Percentiles rank a stretch among this genome's conserved stretches.
Conservation (phyloP, 1,140 invertebrate genomes). For the Linepithema humile region DNA sequence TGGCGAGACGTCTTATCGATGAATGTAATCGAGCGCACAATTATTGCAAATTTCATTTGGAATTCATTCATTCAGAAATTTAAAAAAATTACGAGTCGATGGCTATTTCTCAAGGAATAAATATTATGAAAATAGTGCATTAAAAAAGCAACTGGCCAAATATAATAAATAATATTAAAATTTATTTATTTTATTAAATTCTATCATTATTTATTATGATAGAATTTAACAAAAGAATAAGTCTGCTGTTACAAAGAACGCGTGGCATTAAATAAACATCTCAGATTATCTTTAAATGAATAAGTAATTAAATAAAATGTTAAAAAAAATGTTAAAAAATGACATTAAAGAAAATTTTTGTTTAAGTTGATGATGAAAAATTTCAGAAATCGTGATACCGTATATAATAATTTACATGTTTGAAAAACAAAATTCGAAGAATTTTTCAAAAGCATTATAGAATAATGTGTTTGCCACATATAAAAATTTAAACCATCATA, state of each 20-base stretch:
- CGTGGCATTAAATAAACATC: background rate
- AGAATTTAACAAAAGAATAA: too few relatives aligned
- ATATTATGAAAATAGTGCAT: too few relatives aligned
- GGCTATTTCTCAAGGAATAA: background rate
- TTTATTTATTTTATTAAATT: too few relatives aligned
- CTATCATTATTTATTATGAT: too few relatives aligned
- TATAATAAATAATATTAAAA: background rate
- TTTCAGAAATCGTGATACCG: background rate
- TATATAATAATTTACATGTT: background rate
- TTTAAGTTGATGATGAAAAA: background rate
- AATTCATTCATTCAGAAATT: background rate
- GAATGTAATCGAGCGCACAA: background rate
- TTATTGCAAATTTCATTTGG: background rate
- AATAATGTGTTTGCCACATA: background rate
- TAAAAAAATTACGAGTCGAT: background rate
- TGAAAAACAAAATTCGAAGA: background rate
- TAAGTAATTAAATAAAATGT: background rate
- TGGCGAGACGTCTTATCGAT: background rate
- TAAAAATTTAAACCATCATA: conserved; percentile 9
- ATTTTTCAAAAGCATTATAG: background rate
- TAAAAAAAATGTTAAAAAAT: background rate
- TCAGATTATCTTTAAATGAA: background rate
- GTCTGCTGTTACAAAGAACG: background rate
- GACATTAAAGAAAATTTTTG: background rate
- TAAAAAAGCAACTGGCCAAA: background rate